A percentile compares a stretch with the other conserved stretches of the same genome.
Conservation (phyloP, 2,888 invertebrate genomes). For the Drosophila quinaria region DNA sequence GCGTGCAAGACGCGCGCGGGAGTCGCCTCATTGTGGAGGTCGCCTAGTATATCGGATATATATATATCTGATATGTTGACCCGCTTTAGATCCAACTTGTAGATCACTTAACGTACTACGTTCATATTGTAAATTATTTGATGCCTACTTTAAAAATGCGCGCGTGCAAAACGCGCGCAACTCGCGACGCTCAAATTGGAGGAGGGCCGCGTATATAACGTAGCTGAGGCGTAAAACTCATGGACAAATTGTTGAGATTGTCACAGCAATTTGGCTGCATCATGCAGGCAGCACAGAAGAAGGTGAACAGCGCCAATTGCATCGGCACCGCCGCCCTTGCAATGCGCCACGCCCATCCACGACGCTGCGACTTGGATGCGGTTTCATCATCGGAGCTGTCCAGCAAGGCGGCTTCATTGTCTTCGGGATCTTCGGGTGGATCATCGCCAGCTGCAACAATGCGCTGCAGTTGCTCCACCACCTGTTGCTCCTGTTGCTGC, state of each 20-base stretch:
- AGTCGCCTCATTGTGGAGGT: slow-evolving; percentile 32
- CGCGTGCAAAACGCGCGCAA: slow-evolving; percentile 28
- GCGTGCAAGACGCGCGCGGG: slow-evolving; percentile 26
- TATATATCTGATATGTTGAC: slow-evolving; percentile 16
- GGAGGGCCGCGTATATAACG: slow-evolving; percentile 92
- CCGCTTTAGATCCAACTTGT: slow-evolving; percentile 33
- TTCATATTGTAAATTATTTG: slow-evolving; percentile 38
- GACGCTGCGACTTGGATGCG: slow-evolving; percentile 44
- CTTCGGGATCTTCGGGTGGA: slow-evolving; percentile 76
- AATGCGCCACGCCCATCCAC: slow-evolving; percentile 89
- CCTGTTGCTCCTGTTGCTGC: slow-evolving; percentile 38
- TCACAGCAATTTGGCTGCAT: slow-evolving; percentile 92
- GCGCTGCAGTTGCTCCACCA: slow-evolving; percentile 46
- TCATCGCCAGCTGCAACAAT: slow-evolving; percentile 68
- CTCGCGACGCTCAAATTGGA: slow-evolving; percentile 88
- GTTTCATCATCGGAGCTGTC: slow-evolving; percentile 68
- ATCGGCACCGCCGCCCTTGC: slow-evolving; percentile 90
- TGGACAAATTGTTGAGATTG: slow-evolving; percentile 90
- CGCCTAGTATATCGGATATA: slow-evolving; percentile 9
- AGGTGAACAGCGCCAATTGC: slow-evolving; percentile 89
- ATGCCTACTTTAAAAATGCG: slow-evolving; percentile 56
- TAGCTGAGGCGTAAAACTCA: slow-evolving; percentile 91
- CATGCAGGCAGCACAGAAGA: slow-evolving; percentile 90
- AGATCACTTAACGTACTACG: slow-evolving; percentile 49
- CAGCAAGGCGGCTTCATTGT: slow-evolving; percentile 49